Evolutionary conservation across 2,888 invertebrate genomes (phyloP), one percentile per base, ranked within the genome.

Genomic region (Danaus chrysippus): DNA sequence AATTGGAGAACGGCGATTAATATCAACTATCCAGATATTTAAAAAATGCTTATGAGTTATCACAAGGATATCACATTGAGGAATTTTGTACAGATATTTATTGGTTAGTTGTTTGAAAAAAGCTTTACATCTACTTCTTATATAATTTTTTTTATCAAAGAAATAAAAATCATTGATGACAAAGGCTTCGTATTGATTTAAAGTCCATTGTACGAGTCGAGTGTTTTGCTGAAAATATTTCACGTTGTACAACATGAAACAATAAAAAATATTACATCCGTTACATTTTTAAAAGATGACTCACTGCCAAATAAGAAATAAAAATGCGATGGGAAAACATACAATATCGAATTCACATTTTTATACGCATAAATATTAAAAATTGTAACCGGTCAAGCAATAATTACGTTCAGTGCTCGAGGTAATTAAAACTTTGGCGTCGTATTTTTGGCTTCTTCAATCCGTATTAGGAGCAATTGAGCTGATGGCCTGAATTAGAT

Each of bases 51-150:
- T 74, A 79, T 80, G 79, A 76, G 78, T 77, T 80, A 78, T 79
- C 74, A 75, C 76, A 81, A 79, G 83, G 81, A 79, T 80, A 80
- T 76, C 82, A 81, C 79, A 73, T 76, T 71, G 61, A 79, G 80
- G 87, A 87, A 91, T 90, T 82, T 83, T 77, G 78, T 90, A 89
- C 88, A 88, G 85, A 87, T 85, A 88, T 88, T 83, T 86, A 89
- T 77, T 86, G 87, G 81, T 74, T 79, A 75, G 78, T 81, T 78
- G 82, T 83, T 85, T 81, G 78, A 79, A 78, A 8, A 8, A n/a
- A n/a, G 6, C 13, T n/a, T n/a, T 10, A 46, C 17, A 3, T 49
- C 49, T 11, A 17, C 17, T 49, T 34, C 3, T 34, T 34, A 3
- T 34, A 34, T 34, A 34, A 34, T 8, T 1, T 34, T 34, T 34